A percentile compares a stretch with the other conserved stretches of the same genome.
phyloP scores from a whole-genome alignment of 2,113 vertebrate species.

The Solea senegalensis region DNA sequence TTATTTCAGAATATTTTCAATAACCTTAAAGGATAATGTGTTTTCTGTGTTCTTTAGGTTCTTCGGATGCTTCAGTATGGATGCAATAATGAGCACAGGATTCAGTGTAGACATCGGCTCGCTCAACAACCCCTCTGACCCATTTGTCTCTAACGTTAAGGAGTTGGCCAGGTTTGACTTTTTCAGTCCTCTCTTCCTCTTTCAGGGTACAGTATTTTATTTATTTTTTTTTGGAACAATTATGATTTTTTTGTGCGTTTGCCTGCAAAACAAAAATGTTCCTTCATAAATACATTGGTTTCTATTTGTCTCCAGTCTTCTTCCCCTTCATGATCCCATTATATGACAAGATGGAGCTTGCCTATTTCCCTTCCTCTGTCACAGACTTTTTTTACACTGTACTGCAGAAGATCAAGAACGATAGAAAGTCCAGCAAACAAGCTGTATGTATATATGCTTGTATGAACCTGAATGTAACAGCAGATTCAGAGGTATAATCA shows the following conservation, averaged over 20 bases:
- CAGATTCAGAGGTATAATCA: too few species aligned
- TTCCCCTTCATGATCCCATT: conserved; percentile 76
- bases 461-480: too few species aligned
- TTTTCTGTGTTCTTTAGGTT: conserved; percentile 43
- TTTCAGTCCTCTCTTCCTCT: conserved; percentile 67
- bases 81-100: conserved; percentile 82
- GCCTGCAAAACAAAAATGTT: too few species aligned
- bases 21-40: neutral
- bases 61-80: conserved; percentile 80
- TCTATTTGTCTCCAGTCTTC: conserved; percentile 61
- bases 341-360: conserved; percentile 77
- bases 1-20: neutral
- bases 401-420: conserved; percentile 79
- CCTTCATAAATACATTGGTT: too few species aligned
- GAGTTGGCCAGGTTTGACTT: conserved; percentile 79
- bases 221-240: too few species aligned
- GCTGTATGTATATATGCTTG: conserved; percentile 19
- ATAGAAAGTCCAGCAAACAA: conserved; percentile 42
- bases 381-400: conserved; percentile 72
- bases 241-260: too few species aligned
- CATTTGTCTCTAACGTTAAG: conserved; percentile 82
- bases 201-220: conserved; percentile 65
- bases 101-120: conserved; percentile 85
- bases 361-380: conserved; percentile 64
- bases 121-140: conserved; percentile 81